Conservation (phyloP, 1,140 invertebrate species). For the Penaeus vannamei region DNA sequence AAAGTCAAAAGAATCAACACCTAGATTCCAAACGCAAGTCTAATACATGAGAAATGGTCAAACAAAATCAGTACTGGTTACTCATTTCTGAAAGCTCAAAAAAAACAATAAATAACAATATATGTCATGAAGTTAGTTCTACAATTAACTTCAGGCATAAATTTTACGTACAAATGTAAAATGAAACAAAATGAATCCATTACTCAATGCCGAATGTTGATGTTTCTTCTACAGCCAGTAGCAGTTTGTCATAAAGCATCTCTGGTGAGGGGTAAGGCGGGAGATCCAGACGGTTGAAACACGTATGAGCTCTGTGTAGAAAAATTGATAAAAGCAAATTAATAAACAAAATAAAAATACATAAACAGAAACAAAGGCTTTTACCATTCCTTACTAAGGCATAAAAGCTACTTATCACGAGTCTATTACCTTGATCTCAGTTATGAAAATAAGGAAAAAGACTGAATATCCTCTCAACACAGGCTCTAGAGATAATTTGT, state of each 20-base stretch:
- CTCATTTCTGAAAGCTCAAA: neutral
- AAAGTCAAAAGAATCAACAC: too few relatives aligned
- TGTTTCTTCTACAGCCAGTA: slow-evolving; percentile 96
- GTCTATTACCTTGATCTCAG: too few relatives aligned
- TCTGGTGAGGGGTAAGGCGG: slow-evolving; percentile 95
- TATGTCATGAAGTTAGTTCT: neutral
- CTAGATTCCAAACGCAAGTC: slow-evolving; percentile 13
- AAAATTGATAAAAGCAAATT: slow-evolving; percentile 62
- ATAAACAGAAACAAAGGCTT: too few relatives aligned
- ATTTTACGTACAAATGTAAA: neutral
- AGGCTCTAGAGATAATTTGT: neutral
- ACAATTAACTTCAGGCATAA: neutral
- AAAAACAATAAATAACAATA: neutral
- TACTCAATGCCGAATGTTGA: slow-evolving; percentile 98
- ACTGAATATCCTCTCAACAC: too few relatives aligned
- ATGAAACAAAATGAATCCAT: neutral
- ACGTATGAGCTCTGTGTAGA: slow-evolving; percentile 89
- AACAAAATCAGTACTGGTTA: neutral
- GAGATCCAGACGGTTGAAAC: slow-evolving; percentile 96
- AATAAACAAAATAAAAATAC: neutral
- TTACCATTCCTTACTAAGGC: too few relatives aligned
- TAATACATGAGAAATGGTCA: slow-evolving; percentile 14
- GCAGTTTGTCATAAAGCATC: slow-evolving; percentile 93
- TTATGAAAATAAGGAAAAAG: too few relatives aligned
- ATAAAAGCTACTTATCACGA: too few relatives aligned